Base-by-base conservation (phyloP, 2,797 vertebrate species). In the Perodicticus potto region DNA sequence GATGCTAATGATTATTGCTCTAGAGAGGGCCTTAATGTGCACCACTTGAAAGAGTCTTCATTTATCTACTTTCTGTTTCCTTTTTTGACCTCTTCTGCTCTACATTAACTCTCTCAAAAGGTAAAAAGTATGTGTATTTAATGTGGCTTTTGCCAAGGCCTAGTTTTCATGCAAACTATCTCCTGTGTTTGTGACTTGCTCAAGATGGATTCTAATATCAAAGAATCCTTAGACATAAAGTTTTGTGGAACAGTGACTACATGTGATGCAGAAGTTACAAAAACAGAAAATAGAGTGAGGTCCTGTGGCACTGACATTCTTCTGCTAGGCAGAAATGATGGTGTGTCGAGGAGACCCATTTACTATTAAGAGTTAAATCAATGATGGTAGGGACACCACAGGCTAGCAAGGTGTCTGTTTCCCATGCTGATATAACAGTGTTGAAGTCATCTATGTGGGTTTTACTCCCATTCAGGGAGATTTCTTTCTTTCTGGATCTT, bases 61-160 rank as follows among this genome's bases (percentile, higher is more conserved):
- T 89, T 94, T 89, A 96, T 97, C 29, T 83, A 37, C 94, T 96
- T 96, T 97, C 88, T 86, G 78, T n/a, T 86, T 86, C 3, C 70
- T 23, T 96, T 97, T 89, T 83, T 95, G 74, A 96, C 97, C 89
- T 97, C 83, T 94, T 88, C 78, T 86, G 69, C 86, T 94, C 91
- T 90, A 65, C 76, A 87, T 89, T 91, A 92, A 94, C 84, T 86
- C 95, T 94, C 74, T 96, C 72, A 85, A 89, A 88, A 97, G 83
- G 94, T 95, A 85, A 78, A 89, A 89, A 72, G 43, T 93, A 67
- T 89, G 53, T 82, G 78, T 88, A 84, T 83, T 91, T 94, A 61
- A 55, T 74, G 67, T 81, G 55, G 43, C 85, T 94, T 95, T 91
- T 76, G 63, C 55, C 4, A 23, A 96, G 53, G 72, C 80, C 61